Conservation (phyloP, 2,888 invertebrate genomes). For the Punctoribates punctum region DNA sequence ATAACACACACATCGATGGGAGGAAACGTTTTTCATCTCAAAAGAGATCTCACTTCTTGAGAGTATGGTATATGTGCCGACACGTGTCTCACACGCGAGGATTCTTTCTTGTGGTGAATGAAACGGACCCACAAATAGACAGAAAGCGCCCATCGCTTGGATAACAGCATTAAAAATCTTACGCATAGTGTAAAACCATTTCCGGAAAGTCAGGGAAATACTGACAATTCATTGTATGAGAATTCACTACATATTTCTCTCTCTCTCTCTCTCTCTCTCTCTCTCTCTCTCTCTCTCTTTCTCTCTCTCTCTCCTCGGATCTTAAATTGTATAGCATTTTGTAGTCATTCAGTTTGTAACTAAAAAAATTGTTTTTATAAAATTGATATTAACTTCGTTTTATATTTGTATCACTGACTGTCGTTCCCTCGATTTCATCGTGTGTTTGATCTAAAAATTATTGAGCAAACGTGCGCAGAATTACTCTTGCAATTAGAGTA, state of each 20-base stretch:
- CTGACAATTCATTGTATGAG: no score
- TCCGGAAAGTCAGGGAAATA: neutral
- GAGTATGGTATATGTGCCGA: neutral
- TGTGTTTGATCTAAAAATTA: slow-evolving; percentile 35
- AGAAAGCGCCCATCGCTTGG: neutral
- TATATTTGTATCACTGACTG: neutral
- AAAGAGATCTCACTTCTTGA: neutral
- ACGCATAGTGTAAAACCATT: neutral
- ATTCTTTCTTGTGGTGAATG: neutral
- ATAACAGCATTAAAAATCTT: neutral
- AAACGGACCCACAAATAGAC: neutral
- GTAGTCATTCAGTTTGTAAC: neutral
- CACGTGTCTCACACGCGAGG: slow-evolving; percentile 29
- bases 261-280: neutral
- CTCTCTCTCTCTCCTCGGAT: neutral
- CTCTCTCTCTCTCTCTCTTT: neutral
- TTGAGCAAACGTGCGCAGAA: neutral
- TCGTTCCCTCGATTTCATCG: slow-evolving; percentile 8
- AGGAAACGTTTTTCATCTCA: slow-evolving; percentile 20
- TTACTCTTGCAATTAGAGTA: neutral
- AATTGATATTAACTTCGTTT: no score
- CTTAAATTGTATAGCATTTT: neutral
- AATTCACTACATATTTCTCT: neutral
- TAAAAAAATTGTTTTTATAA: neutral
- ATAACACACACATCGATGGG: slow-evolving; percentile 6